Evolutionary conservation across 2,888 invertebrate genomes (phyloP).

Genomic region (Hylaea fasciaria): DNA sequence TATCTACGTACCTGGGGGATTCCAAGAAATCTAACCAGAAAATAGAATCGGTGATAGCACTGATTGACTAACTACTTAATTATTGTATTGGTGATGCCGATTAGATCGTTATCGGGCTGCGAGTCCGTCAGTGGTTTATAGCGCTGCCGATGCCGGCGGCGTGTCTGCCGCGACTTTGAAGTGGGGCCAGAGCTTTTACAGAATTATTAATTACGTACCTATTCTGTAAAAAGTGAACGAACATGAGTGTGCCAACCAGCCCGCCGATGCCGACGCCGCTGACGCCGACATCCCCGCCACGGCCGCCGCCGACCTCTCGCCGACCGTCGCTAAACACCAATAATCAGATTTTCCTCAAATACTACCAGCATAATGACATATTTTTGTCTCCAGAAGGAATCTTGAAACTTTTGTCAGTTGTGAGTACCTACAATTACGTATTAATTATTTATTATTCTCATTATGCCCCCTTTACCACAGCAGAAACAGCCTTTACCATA

Average conservation of each 20-base stretch:
- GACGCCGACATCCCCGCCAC: too few species aligned
- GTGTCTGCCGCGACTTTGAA: not conserved
- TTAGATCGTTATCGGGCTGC: slow-evolving; percentile 8
- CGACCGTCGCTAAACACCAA: not conserved
- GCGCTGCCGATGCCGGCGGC: slow-evolving; percentile 5
- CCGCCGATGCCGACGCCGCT: not conserved
- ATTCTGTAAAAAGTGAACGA: not conserved
- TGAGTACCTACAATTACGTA: slow-evolving; percentile 41
- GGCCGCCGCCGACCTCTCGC: not conserved
- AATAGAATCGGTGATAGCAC: slow-evolving; percentile 3
- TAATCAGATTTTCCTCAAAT: slow-evolving; percentile 47
- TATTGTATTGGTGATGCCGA: not conserved
- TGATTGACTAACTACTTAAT: slow-evolving; percentile 1
- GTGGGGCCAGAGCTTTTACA: not conserved
- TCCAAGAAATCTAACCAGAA: slow-evolving; percentile 17
- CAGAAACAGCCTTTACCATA: too few species aligned
- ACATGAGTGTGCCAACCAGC: not conserved
- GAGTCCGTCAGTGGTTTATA: not conserved
- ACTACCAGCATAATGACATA: slow-evolving; percentile 59
- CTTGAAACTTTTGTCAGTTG: slow-evolving; percentile 58
- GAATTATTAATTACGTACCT: not conserved
- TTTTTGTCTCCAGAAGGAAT: slow-evolving; percentile 60
- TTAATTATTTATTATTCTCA: not conserved
- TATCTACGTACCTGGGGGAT: slow-evolving; percentile 2
- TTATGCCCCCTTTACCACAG: too few species aligned